A percentile compares a stretch with the other conserved stretches of the same genome.
phyloP scores from a whole-genome alignment of 2,797 vertebrate species.

The Agapornis canus region DNA sequence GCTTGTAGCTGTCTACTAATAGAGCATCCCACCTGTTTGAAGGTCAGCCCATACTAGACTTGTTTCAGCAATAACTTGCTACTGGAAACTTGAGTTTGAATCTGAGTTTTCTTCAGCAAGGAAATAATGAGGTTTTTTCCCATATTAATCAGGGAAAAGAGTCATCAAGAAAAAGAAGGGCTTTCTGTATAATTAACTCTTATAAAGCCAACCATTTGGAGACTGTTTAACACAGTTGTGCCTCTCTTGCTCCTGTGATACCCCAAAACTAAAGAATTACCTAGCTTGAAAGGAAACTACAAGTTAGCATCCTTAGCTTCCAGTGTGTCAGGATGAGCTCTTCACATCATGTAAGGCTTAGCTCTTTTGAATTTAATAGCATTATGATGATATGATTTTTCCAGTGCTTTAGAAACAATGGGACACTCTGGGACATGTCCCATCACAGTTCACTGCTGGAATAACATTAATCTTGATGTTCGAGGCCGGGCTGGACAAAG shows the following conservation, averaged over 20 bases:
- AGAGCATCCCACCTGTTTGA: neutral
- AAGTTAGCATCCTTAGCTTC: neutral
- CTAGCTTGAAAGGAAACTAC: neutral
- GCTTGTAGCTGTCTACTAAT: neutral
- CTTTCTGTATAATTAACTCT: neutral
- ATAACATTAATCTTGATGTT: conserved; percentile 27
- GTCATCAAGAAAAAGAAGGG: neutral
- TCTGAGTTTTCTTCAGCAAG: neutral
- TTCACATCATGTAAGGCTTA: neutral
- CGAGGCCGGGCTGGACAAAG: too few relatives aligned
- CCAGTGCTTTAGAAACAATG: neutral
- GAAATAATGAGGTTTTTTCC: neutral
- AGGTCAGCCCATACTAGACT: neutral
- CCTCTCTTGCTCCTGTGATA: neutral
- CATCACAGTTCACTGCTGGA: conserved; percentile 19
- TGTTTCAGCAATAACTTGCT: neutral
- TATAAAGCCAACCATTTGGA: neutral
- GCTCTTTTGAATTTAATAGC: neutral
- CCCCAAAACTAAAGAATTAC: neutral
- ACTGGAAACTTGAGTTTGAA: neutral
- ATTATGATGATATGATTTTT: neutral
- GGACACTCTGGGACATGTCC: accelerated
- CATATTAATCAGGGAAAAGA: neutral
- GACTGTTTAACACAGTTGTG: neutral
- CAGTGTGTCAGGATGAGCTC: neutral